Base-by-base conservation (phyloP, 2,113 vertebrate genomes). In the Corapipo altera region DNA sequence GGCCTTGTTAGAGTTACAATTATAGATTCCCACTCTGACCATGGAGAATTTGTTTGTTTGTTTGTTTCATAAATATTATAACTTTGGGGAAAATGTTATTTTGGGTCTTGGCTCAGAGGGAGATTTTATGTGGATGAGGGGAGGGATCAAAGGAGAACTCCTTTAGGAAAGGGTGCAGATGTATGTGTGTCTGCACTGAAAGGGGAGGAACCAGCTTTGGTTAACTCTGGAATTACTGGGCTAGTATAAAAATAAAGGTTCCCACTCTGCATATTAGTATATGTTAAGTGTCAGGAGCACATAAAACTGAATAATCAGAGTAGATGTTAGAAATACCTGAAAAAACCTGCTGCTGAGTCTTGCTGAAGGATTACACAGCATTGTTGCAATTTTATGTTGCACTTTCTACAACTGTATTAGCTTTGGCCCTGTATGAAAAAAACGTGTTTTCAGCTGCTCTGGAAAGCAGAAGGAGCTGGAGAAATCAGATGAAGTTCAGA, bases 11-110 rank as follows among this genome's bases (percentile, higher is more conserved):
- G 21, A 67, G 88, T 28, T 85, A 54, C 2, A 4, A 51, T 28
- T 52, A 65, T 0, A 62, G 51, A 79, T 79, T 79, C 55, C 75
- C 79, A 24, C 44, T 18, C 28, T 5, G 43, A 69, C 64, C 9
- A 0, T 5, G 41, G 73, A 92, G 83, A 49, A 66, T 83, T 44
- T 89, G 91, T 61, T 83, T 71, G 78, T 69, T 85, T 66, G 49
- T n/a, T 94, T 92, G 52, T 61, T 92, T 49, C 13, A 15, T 21
- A 84, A 76, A 92, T 22, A 69, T 37, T 88, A 3, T 54, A 92
- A 96, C 83, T 97, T 91, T 69, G 93, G 86, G 90, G 91, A 81
- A 95, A 91, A 96, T 15, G 76, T 90, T 94, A 95, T 95, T 94
- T 77, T 78, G 81, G 54, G 72, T 81, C 76, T 65, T 51, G 71